Percentiles rank a stretch among this genome's conserved stretches.
These are phyloP conservation scores for Atta cephalotes DNA, from an alignment of 1,140 invertebrate genomes.

Conservation along the genomic window DNA sequence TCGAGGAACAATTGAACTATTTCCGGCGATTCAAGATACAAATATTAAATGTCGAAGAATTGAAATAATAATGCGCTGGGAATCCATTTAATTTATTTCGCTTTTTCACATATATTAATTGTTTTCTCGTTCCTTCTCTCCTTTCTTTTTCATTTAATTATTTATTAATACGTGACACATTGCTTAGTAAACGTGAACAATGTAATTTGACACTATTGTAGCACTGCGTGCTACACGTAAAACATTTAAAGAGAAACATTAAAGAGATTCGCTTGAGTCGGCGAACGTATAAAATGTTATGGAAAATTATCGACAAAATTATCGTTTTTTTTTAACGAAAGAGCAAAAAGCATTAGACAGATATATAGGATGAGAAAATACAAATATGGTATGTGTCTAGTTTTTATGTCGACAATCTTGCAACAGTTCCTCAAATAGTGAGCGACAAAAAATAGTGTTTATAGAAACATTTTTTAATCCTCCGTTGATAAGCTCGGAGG, in stretches of 20 bases:
- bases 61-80: too few species aligned
- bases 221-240: not conserved
- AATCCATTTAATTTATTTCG: not conserved
- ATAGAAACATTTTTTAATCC: too few species aligned
- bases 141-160: slow-evolving; percentile 2
- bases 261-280: not conserved
- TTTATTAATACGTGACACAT: not conserved
- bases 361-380: too few species aligned
- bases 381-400: too few species aligned
- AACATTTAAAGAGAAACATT: slow-evolving; percentile 19
- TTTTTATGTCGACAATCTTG: too few species aligned
- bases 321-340: slow-evolving; percentile 22
- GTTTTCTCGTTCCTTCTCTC: not conserved
- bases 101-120: not conserved
- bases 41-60: slow-evolving; percentile 17
- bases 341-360: not conserved
- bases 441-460: too few species aligned
- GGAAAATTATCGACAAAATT: slow-evolving; percentile 24
- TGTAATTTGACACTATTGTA: slow-evolving; percentile 23
- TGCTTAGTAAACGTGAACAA: not conserved
- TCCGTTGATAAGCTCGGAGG: too few species aligned
- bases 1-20: slow-evolving; percentile 34
- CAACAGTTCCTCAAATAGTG: too few species aligned
- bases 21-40: slow-evolving; percentile 5
- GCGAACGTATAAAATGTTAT: not conserved